A percentile compares a stretch with the other conserved stretches of the same genome.
Conservation (phyloP, 2,888 invertebrate species). For the Apamea monoglypha region DNA sequence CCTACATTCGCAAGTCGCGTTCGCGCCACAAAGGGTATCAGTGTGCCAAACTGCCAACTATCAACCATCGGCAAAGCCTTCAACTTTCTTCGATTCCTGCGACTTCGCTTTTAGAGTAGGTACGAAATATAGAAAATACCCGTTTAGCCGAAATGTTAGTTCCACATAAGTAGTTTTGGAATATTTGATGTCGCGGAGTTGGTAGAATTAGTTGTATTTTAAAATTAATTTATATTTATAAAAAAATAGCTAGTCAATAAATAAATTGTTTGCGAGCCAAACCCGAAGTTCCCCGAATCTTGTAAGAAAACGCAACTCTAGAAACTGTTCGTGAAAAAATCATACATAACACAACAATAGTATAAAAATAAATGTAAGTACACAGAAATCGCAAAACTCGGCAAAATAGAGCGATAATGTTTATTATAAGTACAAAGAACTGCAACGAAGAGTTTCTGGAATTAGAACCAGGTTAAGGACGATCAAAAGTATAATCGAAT, state of each 20-base stretch:
- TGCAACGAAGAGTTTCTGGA: conserved; percentile 56
- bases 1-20: conserved; percentile 65
- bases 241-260: not conserved
- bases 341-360: not conserved
- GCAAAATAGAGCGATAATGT: conserved; percentile 17
- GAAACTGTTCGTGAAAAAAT: not conserved
- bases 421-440: conserved; percentile 30
- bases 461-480: conserved; percentile 73
- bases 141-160: conserved; percentile 7
- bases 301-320: not conserved
- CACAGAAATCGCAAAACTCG: conserved; percentile 12
- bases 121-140: not conserved
- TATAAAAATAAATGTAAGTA: not conserved
- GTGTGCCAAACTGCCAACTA: conserved; percentile 48
- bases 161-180: not conserved
- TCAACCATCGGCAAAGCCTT: conserved; percentile 62
- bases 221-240: not conserved
- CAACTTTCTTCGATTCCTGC: conserved; percentile 75
- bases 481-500: conserved; percentile 65
- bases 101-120: conserved; percentile 55
- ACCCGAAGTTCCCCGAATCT: not conserved
- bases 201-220: not conserved
- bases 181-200: not conserved
- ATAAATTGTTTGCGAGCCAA: not conserved
- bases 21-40: conserved; percentile 67